Evolutionary conservation across 2,797 vertebrate genomes (phyloP), one percentile per base, ranked within the genome.

Genomic region (Hypotaenidia philippensis): DNA sequence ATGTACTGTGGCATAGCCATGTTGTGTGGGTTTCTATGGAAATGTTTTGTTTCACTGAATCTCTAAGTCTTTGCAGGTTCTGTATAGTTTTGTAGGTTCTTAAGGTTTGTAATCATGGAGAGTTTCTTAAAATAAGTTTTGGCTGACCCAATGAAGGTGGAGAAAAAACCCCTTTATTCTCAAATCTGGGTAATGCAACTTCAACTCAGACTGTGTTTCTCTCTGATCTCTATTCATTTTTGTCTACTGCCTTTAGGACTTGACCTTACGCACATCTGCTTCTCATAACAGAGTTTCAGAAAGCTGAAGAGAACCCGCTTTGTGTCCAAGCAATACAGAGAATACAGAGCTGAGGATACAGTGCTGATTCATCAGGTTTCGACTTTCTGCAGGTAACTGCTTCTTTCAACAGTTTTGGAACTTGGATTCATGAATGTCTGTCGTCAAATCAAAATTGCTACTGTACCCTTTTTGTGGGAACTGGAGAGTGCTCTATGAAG

Each of bases 291-390:
- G 44, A 57, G 11, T 10, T 31, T 71, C 23, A 34, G 26, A 82
- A 19, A 63, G 27, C 20, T 32, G 52, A 75, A 60, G 20, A 76
- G 23, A 41, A 34, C 18, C 38, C 50, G 26, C 53, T 76, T 38
- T 3, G 1, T 34, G 40, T 45, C 47, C 31, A 29, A 34, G 21
- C 26, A 23, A 25, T 10, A 2, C 0, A 0, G 47, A 40, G 5
- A 6, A 41, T 41, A 18, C 18, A 44, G 41, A 44, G 41, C 41
- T 53, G 55, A 70, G 26, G 44, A 52, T 14, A 8, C 16, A 11
- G 23, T 3, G 22, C 41, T 40, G 49, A 49, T 32, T 38, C 20
- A 16, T 13, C 38, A 10, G 8, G 20, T 56, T 31, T 53, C n/a
- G 61, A 3, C n/a, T 65, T 22, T 20, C 49, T 86, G 36, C 83